Percentiles rank a stretch among this genome's conserved stretches.
These are phyloP conservation scores for Atrichornis clamosus DNA, from an alignment of 2,113 vertebrate species.

Conservation along the genomic window DNA sequence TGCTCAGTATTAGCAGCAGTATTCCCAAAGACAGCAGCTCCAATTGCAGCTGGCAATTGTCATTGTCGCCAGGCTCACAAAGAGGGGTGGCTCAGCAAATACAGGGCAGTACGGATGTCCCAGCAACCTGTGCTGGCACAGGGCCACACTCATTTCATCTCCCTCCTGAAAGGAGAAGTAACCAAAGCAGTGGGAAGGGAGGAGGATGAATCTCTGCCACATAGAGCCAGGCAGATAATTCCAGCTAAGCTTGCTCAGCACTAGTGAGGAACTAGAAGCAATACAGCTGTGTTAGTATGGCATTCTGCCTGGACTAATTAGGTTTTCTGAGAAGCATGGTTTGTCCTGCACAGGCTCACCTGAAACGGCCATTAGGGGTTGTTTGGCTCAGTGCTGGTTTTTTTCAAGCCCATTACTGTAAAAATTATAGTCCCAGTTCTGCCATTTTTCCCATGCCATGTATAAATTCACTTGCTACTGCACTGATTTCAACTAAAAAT, in stretches of 20 bases:
- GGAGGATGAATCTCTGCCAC: background rate
- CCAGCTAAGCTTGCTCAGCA: background rate
- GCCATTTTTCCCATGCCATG: background rate
- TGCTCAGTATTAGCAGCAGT: background rate
- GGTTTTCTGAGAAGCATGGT: background rate
- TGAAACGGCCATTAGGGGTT: background rate
- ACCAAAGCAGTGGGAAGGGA: background rate
- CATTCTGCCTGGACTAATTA: slow-evolving; percentile 12
- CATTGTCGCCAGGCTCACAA: background rate
- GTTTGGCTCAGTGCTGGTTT: background rate
- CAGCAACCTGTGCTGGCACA: background rate
- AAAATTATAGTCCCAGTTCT: background rate
- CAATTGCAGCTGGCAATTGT: background rate
- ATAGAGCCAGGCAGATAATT: background rate
- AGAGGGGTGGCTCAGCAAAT: background rate
- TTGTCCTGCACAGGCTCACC: background rate
- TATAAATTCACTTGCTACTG: background rate
- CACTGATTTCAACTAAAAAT: background rate
- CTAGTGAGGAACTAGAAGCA: background rate
- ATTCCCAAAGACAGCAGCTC: background rate
- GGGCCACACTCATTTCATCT: background rate
- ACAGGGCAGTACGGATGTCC: background rate
- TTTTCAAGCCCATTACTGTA: background rate
- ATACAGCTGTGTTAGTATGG: background rate
- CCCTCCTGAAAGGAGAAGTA: background rate